Evolutionary conservation across 37 sponge, comb jelly and placozoan species (phyloP), one percentile per base, ranked within the genome.

Genomic region (Spongilla lacustris): DNA sequence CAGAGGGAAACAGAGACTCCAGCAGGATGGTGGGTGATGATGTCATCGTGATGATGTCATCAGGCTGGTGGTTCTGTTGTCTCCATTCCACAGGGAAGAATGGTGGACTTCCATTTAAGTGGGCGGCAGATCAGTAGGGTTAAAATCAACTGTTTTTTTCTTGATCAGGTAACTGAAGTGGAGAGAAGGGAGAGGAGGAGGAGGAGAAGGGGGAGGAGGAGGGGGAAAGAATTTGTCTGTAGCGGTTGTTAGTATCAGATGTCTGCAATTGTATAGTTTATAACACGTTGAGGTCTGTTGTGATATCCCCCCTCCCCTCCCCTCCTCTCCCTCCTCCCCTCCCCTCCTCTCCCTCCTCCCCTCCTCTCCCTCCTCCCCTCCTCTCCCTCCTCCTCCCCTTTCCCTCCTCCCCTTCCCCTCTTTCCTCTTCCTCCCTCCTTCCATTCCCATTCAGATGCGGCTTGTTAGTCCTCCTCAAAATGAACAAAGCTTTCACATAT

Each of bases 401-500:
- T 22, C 35, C 49, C 29, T 22, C 27, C 38, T 22, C 21, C n/a
- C 29, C 24, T 14, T 12, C 14, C 69, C 41, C 10, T 24, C 25
- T 80, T 29, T 14, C 11, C 73, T 49, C 19, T 14, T 17, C 19
- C 21, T 17, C 19, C 21, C 58, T 58, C 21, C 58, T 17, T 14
- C 58, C 1, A 8, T 17, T 58, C 58, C 58, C 58, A 6, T 46
- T 50, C 81, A 89, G 92, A 88, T 90, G 12, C 82, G 96, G 2
- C 58, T 93, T 12, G 92, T 91, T 24, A 78, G 81, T 24, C 86
- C 89, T 5, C 80, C 29, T 31, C 86, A 71, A 33, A 71, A 21
- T 34, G 96, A 96, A 72, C 76, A 92, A 36, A 96, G 91, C 78
- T 96, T 83, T 85, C 89, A 89, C 81, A 91, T 96, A 13, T 93